A percentile compares a stretch with the other conserved stretches of the same genome.
Evolutionary conservation across 2,888 invertebrate genomes (phyloP).

Genomic region (Hofmannophila pseudospretella): DNA sequence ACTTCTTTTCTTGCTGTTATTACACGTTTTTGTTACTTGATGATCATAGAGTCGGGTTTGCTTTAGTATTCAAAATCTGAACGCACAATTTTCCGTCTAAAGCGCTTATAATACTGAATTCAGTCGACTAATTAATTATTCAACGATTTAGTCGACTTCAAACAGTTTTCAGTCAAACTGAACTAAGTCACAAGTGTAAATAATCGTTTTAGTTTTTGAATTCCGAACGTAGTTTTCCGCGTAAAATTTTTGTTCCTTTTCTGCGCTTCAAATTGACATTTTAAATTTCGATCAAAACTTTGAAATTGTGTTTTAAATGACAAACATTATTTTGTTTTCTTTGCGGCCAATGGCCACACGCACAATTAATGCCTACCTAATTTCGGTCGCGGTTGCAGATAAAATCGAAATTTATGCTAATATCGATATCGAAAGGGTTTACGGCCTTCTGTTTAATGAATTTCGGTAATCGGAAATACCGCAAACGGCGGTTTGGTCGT

Average conservation of each 20-base stretch:
- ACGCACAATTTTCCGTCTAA: too few species aligned
- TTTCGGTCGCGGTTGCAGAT: constrained; percentile 50
- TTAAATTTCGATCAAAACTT: background rate
- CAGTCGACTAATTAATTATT: too few species aligned
- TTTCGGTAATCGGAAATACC: constrained; percentile 68
- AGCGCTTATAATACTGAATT: too few species aligned
- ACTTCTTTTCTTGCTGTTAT: constrained; percentile 24
- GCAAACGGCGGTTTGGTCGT: constrained; percentile 39
- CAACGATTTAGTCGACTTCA: too few species aligned
- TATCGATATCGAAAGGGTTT: constrained; percentile 43
- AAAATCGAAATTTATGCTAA: constrained; percentile 64
- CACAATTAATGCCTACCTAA: constrained; percentile 53
- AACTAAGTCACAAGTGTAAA: too few species aligned
- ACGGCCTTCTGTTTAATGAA: constrained; percentile 47
- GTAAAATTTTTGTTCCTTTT: too few species aligned
- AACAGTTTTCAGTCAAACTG: too few species aligned
- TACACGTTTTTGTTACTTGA: constrained; percentile 4
- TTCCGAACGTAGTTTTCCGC: too few species aligned
- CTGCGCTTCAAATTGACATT: too few species aligned
- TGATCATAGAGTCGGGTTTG: background rate
- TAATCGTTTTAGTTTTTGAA: too few species aligned
- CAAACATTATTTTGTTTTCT: background rate
- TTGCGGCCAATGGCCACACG: constrained; percentile 32
- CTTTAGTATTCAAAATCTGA: too few species aligned
- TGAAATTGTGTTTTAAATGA: background rate